Evolutionary conservation across 2,888 invertebrate species (phyloP).

Genomic region (Patella caerulea): DNA sequence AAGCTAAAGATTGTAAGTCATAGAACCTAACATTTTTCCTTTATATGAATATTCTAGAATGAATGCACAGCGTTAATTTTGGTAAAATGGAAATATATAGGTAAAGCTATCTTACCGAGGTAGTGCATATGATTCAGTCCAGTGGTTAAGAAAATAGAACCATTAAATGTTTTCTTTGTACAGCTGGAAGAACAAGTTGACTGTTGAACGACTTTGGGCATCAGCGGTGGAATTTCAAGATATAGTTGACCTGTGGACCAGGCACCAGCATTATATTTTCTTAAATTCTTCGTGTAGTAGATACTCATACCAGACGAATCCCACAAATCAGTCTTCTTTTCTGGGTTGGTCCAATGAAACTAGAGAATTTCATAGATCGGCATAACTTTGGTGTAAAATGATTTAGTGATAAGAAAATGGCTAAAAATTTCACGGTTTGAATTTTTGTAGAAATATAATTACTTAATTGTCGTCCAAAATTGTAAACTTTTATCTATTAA

Average conservation of each 20-base stretch:
- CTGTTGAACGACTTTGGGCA: not conserved
- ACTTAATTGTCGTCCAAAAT: too few species aligned
- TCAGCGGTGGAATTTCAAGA: constrained; percentile 44
- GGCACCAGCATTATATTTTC: constrained; percentile 41
- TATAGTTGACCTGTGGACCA: constrained; percentile 41
- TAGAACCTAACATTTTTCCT: too few species aligned
- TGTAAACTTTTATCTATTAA: too few species aligned
- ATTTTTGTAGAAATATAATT: too few species aligned
- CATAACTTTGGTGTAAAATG: not conserved
- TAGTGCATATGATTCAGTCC: constrained; percentile 39
- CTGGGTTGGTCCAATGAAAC: constrained; percentile 54
- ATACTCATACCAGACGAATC: constrained; percentile 47
- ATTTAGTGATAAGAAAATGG: too few species aligned
- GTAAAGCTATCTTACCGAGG: constrained; percentile 25
- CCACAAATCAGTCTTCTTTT: constrained; percentile 21
- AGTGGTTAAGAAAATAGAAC: constrained; percentile 30
- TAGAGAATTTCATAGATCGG: constrained; percentile 11
- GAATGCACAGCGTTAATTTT: too few species aligned
- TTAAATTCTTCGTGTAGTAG: constrained; percentile 43
- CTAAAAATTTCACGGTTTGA: too few species aligned
- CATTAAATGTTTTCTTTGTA: constrained; percentile 24
- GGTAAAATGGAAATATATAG: too few species aligned
- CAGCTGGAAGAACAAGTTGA: constrained; percentile 27
- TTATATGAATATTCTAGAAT: too few species aligned
- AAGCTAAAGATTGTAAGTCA: too few species aligned